Base-by-base conservation (phyloP, 2,797 vertebrate genomes). In the Channa striata region DNA sequence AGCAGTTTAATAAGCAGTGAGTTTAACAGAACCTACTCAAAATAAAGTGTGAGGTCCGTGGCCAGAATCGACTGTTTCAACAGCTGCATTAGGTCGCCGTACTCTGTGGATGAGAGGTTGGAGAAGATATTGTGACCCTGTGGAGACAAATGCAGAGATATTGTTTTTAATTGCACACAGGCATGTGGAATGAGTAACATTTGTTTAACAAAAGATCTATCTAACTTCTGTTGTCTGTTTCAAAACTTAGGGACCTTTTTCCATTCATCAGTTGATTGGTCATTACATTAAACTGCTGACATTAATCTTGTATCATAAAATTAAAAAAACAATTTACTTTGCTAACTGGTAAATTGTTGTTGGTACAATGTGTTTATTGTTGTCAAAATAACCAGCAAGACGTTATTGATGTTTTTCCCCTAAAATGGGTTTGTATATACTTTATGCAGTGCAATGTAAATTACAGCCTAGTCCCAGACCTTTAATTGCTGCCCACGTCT, bases 61-160 rank as follows among this genome's bases (percentile, higher is more conserved):
- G 98, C 97, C 91, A 99, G 80, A 80, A 99, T 99, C 0, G 98
- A 99, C 92, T 99, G 97, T 85, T 99, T 99, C 86, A 99, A 86
- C 89, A 99, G 96, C 94, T 99, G 98, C 98, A 99, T 99, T 88
- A 99, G 96, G 93, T 97, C 95, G 66, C 98, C 95, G 84, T 99
- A 99, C 84, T 99, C 97, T 86, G 95, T 95, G 84, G 98, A 99
- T 69, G 97, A 99, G 87, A 99, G 94, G 92, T 98, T 99, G 91
- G 96, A 96, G 93, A 99, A 99, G 93, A 99, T 99, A 89, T 99
- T 99, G 93, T 99, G 98, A 83, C 98, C 98, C 98, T 99, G 86
- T 75, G 92, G 93, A 86, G 87, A 95, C 85, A 95, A 30, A 83
- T 5, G 91, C 68, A 89, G 77, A 90, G 59, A 86, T 1, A 87